phyloP scores from a whole-genome alignment of 2,888 invertebrate genomes.

The Drosophila meridiana region DNA sequence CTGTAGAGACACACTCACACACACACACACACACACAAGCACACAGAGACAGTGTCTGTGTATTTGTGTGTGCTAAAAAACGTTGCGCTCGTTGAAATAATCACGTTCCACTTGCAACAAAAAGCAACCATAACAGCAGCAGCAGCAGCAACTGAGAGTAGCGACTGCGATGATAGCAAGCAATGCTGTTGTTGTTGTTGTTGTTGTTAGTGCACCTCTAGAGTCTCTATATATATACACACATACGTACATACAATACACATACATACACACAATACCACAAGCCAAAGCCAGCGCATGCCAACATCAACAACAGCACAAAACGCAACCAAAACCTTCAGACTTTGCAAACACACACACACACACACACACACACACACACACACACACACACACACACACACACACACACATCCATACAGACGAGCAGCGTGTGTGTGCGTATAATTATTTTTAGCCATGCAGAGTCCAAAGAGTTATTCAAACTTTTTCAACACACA shows the following conservation, averaged over 20 bases:
- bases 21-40: conserved; percentile 19
- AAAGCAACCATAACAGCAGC: conserved; percentile 53
- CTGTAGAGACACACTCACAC: conserved; percentile 37
- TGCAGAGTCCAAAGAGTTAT: conserved; percentile 52
- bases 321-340: conserved; percentile 68
- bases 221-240: conserved; percentile 23
- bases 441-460: conserved; percentile 60
- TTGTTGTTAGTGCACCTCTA: conserved; percentile 54
- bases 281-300: conserved; percentile 36
- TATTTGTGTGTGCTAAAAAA: conserved; percentile 47
- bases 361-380: conserved; percentile 29
- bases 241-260: conserved; percentile 6
- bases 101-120: conserved; percentile 84
- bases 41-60: neutral
- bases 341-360: conserved; percentile 53
- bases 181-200: conserved; percentile 21
- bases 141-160: conserved; percentile 39
- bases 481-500: conserved; percentile 28
- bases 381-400: conserved; percentile 36
- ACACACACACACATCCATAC: conserved; percentile 17
- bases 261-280: conserved; percentile 29
- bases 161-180: conserved; percentile 50
- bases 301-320: conserved; percentile 39
- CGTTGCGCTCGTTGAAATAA: conserved; percentile 77
- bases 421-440: conserved; percentile 2